Base-by-base conservation (phyloP, 2,888 invertebrate species). In the Troides aeacus region DNA sequence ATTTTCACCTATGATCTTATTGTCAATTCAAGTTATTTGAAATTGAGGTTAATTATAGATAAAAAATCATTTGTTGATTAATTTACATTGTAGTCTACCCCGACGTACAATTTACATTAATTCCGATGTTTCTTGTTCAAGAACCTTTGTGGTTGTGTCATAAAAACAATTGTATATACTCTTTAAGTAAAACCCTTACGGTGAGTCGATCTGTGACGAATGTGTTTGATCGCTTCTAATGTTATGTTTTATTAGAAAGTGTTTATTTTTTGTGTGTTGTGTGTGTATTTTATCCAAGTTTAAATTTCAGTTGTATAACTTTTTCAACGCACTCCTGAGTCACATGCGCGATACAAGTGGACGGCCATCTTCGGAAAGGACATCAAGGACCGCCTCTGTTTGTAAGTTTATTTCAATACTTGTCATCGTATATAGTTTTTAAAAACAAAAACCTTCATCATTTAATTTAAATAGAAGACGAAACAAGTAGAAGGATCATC, bases 261-360 rank as follows among this genome's bases (percentile, higher is more conserved):
- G 17, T 24, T 58, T 23, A 2, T 58, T 17, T 58, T 50, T 21
- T 18, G 8, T 30, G 5, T 30, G 30, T 30, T 30, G 30, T 30
- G 30, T 21, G 2, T 57, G 6, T 57, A n/a, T 21, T n/a, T 21
- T 57, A 57, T 21, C 8, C 57, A 21, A 57, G 8, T 66, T 56
- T 62, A 6, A 18, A 50, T 94, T 95, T 64, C 94, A 98, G 97
- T 89, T 98, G 66, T 98, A 98, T 93, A 97, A 98, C 89, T 98
- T 98, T 92, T 98, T 98, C 94, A 97, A 97, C 89, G 97, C 97
- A 74, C 94, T 98, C 77, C 93, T 98, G 77, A 96, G 95, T 77
- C 97, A 97, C 87, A 96, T 98, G 94, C 95, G 96, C 71, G 95
- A 95, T 76, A 94, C 94, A 30, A 93, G 92, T 74, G 94, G 93